A percentile compares a stretch with the other conserved stretches of the same genome.
phyloP scores from a whole-genome alignment of 2,113 vertebrate genomes.

The Pheucticus melanocephalus region DNA sequence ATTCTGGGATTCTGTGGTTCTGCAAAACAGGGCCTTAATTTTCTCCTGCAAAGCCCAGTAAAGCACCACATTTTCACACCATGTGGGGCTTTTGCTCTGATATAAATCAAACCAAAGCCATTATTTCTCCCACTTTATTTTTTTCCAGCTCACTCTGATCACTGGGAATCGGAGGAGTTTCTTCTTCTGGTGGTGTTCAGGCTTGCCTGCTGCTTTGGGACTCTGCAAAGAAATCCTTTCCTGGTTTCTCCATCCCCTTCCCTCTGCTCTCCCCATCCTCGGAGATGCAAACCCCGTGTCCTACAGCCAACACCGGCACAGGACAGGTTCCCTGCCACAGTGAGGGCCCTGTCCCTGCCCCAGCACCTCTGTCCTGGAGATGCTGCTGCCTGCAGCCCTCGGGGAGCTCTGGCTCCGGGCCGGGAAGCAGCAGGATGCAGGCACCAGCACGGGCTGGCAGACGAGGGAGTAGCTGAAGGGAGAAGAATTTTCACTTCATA shows the following conservation, averaged over 20 bases:
- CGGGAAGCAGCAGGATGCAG: background rate
- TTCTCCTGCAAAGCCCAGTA: background rate
- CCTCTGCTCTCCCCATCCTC: background rate
- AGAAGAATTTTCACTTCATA: background rate
- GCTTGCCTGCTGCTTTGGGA: background rate
- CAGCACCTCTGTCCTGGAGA: background rate
- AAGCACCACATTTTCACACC: background rate
- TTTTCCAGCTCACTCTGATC: background rate
- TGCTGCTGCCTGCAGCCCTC: background rate
- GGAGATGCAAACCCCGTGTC: rapidly evolving
- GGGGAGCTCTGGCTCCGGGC: background rate
- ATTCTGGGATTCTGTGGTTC: background rate
- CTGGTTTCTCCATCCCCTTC: background rate
- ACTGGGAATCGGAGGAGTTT: background rate
- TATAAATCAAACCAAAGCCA: background rate
- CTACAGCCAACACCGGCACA: rapidly evolving
- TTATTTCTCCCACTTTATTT: background rate
- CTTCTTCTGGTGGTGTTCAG: background rate
- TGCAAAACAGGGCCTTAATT: background rate
- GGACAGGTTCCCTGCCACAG: rapidly evolving
- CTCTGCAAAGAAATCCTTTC: background rate
- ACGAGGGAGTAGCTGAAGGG: background rate
- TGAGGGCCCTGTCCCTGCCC: rapidly evolving
- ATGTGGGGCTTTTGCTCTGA: background rate
- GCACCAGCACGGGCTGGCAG: background rate